phyloP scores from a whole-genome alignment of 2,797 vertebrate genomes.

The Eurystomus glaucurus region DNA sequence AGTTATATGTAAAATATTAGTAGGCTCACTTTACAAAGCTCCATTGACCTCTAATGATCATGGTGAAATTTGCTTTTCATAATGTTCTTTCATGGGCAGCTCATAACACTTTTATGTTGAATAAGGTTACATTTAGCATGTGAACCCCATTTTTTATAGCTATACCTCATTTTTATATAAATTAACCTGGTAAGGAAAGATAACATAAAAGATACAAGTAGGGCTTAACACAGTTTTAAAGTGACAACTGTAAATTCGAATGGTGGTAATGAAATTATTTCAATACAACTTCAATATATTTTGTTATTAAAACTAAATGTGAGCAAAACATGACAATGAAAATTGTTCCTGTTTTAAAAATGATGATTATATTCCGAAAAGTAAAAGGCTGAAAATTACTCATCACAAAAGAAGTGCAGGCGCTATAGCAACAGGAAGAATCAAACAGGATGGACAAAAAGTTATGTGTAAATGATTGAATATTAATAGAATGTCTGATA shows the following conservation, averaged over 20 bases:
- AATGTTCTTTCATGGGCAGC: not conserved
- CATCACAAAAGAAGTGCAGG: not conserved
- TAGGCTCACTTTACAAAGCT: not conserved
- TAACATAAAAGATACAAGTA: not conserved
- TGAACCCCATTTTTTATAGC: not conserved
- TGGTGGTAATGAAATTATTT: slow-evolving; percentile 10
- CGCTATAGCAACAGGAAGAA: not conserved
- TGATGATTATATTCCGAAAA: not conserved
- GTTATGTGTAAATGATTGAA: not conserved
- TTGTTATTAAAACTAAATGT: slow-evolving; percentile 6
- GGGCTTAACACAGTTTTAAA: not conserved
- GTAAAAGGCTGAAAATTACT: slow-evolving; percentile 10
- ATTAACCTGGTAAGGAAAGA: not conserved
- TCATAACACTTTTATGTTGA: not conserved
- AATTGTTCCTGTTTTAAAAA: not conserved
- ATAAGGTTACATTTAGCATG: not conserved
- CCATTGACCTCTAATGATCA: not conserved
- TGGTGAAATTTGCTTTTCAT: not conserved
- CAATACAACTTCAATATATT: not conserved
- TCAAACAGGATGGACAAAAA: not conserved
- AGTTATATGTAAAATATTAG: not conserved
- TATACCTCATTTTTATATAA: not conserved
- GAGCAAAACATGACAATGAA: not conserved
- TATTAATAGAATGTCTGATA: not conserved
- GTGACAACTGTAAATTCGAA: not conserved